Percentiles rank a stretch among this genome's conserved stretches.
phyloP scores from a whole-genome alignment of 2,113 vertebrate genomes.

The Myrmecobius fasciatus region DNA sequence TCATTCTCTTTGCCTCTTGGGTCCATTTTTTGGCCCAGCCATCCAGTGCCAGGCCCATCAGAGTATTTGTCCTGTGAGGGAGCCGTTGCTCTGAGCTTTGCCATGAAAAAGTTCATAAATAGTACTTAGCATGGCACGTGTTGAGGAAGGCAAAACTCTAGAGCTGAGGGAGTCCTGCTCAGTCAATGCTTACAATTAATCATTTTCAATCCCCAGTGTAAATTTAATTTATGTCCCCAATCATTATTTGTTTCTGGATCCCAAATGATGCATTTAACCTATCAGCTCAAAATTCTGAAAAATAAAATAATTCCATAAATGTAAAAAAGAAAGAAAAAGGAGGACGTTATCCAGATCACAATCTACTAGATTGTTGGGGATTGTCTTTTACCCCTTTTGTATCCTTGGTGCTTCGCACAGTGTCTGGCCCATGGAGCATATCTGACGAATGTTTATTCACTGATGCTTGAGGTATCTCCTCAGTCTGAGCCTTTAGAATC shows the following conservation, averaged over 20 bases:
- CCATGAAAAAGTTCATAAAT: neutral
- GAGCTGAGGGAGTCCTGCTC: neutral
- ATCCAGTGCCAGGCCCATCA: neutral
- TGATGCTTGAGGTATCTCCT: neutral
- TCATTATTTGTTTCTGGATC: neutral
- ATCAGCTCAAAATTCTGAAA: neutral
- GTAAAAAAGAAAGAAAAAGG: neutral
- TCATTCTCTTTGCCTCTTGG: neutral
- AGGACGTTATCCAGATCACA: neutral
- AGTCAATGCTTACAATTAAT: neutral
- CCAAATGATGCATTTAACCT: neutral
- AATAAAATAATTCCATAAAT: neutral
- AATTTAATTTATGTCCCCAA: neutral
- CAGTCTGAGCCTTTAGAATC: neutral
- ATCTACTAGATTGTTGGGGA: neutral
- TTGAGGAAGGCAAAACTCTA: neutral
- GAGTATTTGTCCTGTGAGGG: neutral
- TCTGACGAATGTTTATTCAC: neutral
- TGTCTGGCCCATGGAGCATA: no score
- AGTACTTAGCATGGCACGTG: neutral
- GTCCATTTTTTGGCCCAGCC: neutral
- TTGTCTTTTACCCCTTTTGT: neutral
- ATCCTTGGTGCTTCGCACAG: neutral
- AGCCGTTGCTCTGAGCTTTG: neutral
- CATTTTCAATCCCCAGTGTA: neutral